These are phyloP conservation scores for Amia ocellicauda DNA, from an alignment of 2,113 vertebrate genomes.

Conservation along the genomic window DNA sequence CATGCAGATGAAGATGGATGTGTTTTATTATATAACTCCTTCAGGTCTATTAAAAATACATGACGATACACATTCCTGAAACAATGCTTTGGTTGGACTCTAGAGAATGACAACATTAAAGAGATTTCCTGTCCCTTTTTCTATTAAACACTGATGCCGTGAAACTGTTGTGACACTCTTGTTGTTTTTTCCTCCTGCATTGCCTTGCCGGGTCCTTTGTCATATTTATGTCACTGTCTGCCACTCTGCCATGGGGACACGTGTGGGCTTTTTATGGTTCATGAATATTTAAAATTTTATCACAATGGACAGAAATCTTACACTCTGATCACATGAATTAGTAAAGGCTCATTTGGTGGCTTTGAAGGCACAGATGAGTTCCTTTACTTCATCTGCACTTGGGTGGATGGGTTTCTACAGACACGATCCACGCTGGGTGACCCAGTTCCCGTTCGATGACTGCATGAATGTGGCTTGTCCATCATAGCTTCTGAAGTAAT, in stretches of 20 bases:
- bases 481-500: too few relatives aligned
- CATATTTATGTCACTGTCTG: conserved; percentile 40
- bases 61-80: conserved; percentile 12
- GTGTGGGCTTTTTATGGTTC: conserved; percentile 42
- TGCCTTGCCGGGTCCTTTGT: conserved; percentile 34
- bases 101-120: conserved; percentile 12
- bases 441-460: too few relatives aligned
- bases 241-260: conserved; percentile 29
- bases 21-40: background rate
- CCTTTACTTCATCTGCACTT: too few relatives aligned
- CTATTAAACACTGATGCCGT: background rate
- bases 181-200: conserved; percentile 17
- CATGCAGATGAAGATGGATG: too few relatives aligned
- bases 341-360: conserved; percentile 30
- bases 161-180: conserved; percentile 24
- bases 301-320: conserved; percentile 45
- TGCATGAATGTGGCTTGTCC: too few relatives aligned
- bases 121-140: conserved; percentile 21
- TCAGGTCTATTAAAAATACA: conserved; percentile 14
- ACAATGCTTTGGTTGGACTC: conserved; percentile 3
- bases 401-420: too few relatives aligned
- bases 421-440: too few relatives aligned
- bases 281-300: conserved; percentile 53
- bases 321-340: conserved; percentile 39
- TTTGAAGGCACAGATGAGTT: too few relatives aligned